Evolutionary conservation across 1,140 invertebrate genomes (phyloP).

Genomic region (Temnothorax curvispinosus): DNA sequence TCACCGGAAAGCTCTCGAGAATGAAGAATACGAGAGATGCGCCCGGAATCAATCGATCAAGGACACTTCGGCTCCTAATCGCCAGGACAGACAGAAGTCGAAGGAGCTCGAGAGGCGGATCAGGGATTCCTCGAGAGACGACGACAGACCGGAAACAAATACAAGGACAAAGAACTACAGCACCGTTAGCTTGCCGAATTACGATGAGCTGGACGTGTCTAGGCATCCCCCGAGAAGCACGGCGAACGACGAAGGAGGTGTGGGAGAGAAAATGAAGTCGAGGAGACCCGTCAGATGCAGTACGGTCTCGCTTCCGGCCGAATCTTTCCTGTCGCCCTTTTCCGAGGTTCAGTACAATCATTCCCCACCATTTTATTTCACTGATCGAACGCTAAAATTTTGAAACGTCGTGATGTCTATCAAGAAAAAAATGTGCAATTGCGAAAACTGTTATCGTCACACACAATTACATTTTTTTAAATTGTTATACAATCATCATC

Average conservation of each 20-base stretch:
- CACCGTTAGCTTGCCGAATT: slow-evolving; percentile 86
- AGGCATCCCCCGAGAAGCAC: slow-evolving; percentile 59
- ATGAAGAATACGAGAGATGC: slow-evolving; percentile 78
- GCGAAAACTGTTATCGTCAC: background rate
- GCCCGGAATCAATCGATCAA: slow-evolving; percentile 71
- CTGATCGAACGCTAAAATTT: background rate
- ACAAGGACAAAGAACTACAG: slow-evolving; percentile 82
- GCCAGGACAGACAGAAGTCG: slow-evolving; percentile 57
- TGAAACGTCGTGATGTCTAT: background rate
- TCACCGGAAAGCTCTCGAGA: slow-evolving; percentile 66
- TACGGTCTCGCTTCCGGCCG: slow-evolving; percentile 73
- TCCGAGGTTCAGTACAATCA: slow-evolving; percentile 63
- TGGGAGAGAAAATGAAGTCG: slow-evolving; percentile 43
- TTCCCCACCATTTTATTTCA: slow-evolving; percentile 5
- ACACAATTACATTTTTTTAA: background rate
- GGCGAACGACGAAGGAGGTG: slow-evolving; percentile 39
- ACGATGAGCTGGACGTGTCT: slow-evolving; percentile 81
- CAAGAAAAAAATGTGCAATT: background rate
- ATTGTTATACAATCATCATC: background rate
- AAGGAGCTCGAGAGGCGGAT: slow-evolving; percentile 48
- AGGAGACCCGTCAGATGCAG: slow-evolving; percentile 72
- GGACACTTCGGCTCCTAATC: slow-evolving; percentile 73
- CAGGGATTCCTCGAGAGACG: slow-evolving; percentile 45
- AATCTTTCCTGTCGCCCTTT: slow-evolving; percentile 70
- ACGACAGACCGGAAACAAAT: slow-evolving; percentile 54